These are phyloP conservation scores for Aphelenchoides besseyi DNA, from an alignment of 1,140 invertebrate species.

Conservation along the genomic window DNA sequence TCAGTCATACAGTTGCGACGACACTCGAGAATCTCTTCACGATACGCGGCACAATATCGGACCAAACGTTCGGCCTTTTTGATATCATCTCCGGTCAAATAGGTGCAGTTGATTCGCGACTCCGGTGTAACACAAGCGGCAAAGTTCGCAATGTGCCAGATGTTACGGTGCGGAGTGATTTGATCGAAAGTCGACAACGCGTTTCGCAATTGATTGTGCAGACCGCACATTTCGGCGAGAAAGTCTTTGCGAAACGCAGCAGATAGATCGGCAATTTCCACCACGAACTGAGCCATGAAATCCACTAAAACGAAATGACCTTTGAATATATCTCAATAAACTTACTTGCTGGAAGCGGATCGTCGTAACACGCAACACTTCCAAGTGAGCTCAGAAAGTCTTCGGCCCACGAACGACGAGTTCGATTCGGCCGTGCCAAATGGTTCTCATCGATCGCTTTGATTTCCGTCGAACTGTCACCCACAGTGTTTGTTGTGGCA, in stretches of 20 bases:
- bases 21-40: slow-evolving; percentile 37
- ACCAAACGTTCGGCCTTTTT: slow-evolving; percentile 14
- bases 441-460: too few relatives aligned
- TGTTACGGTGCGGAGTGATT: slow-evolving; percentile 51
- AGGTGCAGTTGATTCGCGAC: slow-evolving; percentile 50
- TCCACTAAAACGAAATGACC: slow-evolving; percentile 47
- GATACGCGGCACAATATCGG: slow-evolving; percentile 19
- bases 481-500: background rate
- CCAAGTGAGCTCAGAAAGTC: slow-evolving; percentile 53
- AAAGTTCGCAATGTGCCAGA: slow-evolving; percentile 56
- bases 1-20: slow-evolving; percentile 24
- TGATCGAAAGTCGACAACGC: slow-evolving; percentile 46
- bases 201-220: slow-evolving; percentile 42
- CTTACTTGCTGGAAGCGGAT: slow-evolving; percentile 59
- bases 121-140: slow-evolving; percentile 53
- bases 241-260: slow-evolving; percentile 45
- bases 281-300: slow-evolving; percentile 55
- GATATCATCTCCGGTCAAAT: slow-evolving; percentile 33
- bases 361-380: slow-evolving; percentile 54
- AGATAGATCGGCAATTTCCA: slow-evolving; percentile 47
- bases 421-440: background rate
- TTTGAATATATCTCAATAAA: slow-evolving; percentile 13
- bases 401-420: slow-evolving; percentile 52
- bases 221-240: slow-evolving; percentile 49
- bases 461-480: background rate